Percentiles rank a stretch among this genome's conserved stretches.
Conservation (phyloP, 2,888 invertebrate species). For the Orthonevra nobilis region DNA sequence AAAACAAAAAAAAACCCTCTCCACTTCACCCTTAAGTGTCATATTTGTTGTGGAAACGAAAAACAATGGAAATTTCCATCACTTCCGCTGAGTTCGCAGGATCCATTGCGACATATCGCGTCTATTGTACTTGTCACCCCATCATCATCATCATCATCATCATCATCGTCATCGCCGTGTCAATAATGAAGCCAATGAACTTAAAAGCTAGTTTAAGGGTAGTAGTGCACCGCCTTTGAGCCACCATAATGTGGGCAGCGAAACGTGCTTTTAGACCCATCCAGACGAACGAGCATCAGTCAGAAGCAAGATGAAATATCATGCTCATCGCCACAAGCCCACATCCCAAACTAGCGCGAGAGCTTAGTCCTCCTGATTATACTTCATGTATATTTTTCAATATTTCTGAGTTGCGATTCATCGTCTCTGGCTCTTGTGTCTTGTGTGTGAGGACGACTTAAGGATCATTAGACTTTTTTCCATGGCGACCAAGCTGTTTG, state of each 20-base stretch:
- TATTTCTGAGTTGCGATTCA: slow-evolving; percentile 59
- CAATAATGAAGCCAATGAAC: slow-evolving; percentile 70
- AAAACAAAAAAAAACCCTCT: slow-evolving; percentile 13
- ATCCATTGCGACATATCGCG: slow-evolving; percentile 36
- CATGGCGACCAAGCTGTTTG: slow-evolving; percentile 71
- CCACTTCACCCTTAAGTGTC: slow-evolving; percentile 34
- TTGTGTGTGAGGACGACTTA: slow-evolving; percentile 61
- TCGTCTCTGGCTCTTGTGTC: slow-evolving; percentile 24
- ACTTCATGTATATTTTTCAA: slow-evolving; percentile 63
- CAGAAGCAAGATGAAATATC: slow-evolving; percentile 44
- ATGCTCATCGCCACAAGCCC: neutral
- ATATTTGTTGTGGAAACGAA: slow-evolving; percentile 58
- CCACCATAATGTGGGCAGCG: neutral
- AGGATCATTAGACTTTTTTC: slow-evolving; percentile 72
- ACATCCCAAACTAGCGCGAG: slow-evolving; percentile 1
- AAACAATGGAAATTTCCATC: slow-evolving; percentile 63
- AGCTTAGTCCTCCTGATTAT: slow-evolving; percentile 11
- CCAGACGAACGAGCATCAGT: too few relatives aligned
- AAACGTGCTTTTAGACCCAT: slow-evolving; percentile 55
- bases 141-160: neutral
- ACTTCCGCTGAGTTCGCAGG: slow-evolving; percentile 59
- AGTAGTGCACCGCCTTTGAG: slow-evolving; percentile 41
- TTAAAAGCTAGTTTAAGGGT: slow-evolving; percentile 61
- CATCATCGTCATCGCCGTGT: slow-evolving; percentile 31
- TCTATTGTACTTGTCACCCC: slow-evolving; percentile 12